These are phyloP conservation scores for Labroides dimidiatus DNA, from an alignment of 2,797 vertebrate species.

Conservation along the genomic window DNA sequence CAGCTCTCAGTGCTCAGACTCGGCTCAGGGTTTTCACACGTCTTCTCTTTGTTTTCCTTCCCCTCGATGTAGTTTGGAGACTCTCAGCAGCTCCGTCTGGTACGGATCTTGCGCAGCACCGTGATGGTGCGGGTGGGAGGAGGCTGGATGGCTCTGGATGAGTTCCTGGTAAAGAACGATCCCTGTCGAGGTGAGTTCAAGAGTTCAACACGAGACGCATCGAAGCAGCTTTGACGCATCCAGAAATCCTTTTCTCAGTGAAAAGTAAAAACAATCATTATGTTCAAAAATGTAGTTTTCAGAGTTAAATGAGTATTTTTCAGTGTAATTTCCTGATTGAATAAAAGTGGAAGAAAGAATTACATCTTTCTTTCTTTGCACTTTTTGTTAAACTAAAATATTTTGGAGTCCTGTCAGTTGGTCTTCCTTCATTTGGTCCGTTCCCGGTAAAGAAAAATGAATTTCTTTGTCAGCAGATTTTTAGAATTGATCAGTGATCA, in stretches of 20 bases:
- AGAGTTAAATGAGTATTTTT: no score
- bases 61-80: conserved; percentile 91
- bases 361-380: not conserved
- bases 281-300: no score
- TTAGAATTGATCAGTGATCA: no score
- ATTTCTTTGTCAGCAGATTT: not conserved
- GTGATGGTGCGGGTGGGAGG: conserved; percentile 99
- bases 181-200: conserved; percentile 93
- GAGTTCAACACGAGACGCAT: conserved; percentile 8
- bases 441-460: not conserved
- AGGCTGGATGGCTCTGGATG: conserved; percentile 99
- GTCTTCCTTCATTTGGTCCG: no score
- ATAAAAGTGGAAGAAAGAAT: not conserved
- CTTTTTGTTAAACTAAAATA: not conserved
- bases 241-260: not conserved
- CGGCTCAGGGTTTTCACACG: conserved; percentile 36
- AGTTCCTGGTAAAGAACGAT: conserved; percentile 99
- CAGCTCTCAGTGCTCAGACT: conserved; percentile 35
- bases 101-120: conserved; percentile 96
- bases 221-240: not conserved
- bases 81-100: conserved; percentile 97
- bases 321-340: not conserved
- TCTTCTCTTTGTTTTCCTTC: conserved; percentile 40
- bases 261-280: no score
- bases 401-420: not conserved